Base-by-base conservation (phyloP, 2,113 vertebrate species). In the Corvus hawaiiensis region DNA sequence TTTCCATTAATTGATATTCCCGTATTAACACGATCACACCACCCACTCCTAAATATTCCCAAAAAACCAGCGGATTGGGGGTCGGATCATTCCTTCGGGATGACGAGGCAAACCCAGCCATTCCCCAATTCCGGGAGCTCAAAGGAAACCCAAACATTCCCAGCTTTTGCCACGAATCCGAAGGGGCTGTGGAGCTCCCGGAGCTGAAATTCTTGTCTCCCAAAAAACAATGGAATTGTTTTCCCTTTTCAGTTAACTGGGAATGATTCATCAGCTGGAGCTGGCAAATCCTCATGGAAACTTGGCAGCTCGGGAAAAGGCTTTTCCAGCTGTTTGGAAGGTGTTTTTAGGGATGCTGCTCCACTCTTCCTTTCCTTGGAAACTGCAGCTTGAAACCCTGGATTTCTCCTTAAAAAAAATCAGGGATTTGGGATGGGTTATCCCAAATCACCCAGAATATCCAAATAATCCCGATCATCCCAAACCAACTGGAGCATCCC, bases 301-400 rank as follows among this genome's bases (percentile, higher is more conserved):
- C 17, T 86, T 90, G 94, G 94, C 95, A 72, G 79, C 44, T 35
- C 0, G 0, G 62, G 75, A 27, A 67, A 63, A 91, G 74, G 20
- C n/a, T 94, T 85, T 79, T 89, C 74, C 93, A 89, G 94, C 94
- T 91, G 89, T 24, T 91, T 48, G 84, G 35, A 91, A 92, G 69
- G 80, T 39, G 86, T 48, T 59, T 10, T 22, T 35, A 32, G 82
- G 83, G 66, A 56, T 13, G 24, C 62, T 54, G 61, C 87, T 63
- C 48, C 17, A 2, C 44, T 56, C 54, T n/a, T 11, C 44, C 23
- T 44, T 27, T 14, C 4, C 6, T 26, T 33, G 39, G 43, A 64
- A 63, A 28, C 24, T 48, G 7, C 1, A 3, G 59, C 27, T 56
- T 28, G 15, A 48, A 82, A 44, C 2, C 1, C 15, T 23, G 13